Base-by-base conservation (phyloP, 2,888 invertebrate species). In the Nomada flava region DNA sequence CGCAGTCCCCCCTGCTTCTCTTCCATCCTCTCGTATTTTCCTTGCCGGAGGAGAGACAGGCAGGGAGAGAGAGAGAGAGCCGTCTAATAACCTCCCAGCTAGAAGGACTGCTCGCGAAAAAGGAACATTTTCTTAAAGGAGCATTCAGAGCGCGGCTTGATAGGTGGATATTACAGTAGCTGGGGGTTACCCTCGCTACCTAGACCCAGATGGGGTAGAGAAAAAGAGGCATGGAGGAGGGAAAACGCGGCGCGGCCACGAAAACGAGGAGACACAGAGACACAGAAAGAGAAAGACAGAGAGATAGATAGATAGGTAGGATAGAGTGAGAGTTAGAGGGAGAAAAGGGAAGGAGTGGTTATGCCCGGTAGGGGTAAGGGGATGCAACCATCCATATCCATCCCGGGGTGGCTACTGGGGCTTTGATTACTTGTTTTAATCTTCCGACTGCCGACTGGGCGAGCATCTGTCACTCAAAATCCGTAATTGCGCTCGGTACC, bases 341-440 rank as follows among this genome's bases (percentile, higher is more conserved):
- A 50, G 77, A 42, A 2, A 15, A 5, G 18, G 59, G 23, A 26
- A 23, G 57, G 74, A 42, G 71, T 76, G 78, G 70, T 78, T 72
- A 71, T n/a, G 67, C 62, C 53, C 70, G 70, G 75, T 63, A 76
- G 83, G 65, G 68, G 57, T 78, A 76, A 62, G 71, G 79, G 67
- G 67, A 72, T 90, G 92, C 92, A 93, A 91, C 91, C 92, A 93
- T 92, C 91, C 91, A 92, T 91, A 92, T 92, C 91, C 90, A 92
- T 92, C 89, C 90, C 86, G 86, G 91, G 91, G 89, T 88, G 90
- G 90, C 90, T 91, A 91, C 88, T 79, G 88, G 91, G 90, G 92
- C 92, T 93, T 93, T 93, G 93, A 93, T 93, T 93, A 93, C 93
- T 93, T 93, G 93, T 93, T 93, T 93, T 93, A 93, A 93, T 93